Evolutionary conservation across 2,888 invertebrate genomes (phyloP), one percentile per base, ranked within the genome.

Genomic region (Dynastes grantii): DNA sequence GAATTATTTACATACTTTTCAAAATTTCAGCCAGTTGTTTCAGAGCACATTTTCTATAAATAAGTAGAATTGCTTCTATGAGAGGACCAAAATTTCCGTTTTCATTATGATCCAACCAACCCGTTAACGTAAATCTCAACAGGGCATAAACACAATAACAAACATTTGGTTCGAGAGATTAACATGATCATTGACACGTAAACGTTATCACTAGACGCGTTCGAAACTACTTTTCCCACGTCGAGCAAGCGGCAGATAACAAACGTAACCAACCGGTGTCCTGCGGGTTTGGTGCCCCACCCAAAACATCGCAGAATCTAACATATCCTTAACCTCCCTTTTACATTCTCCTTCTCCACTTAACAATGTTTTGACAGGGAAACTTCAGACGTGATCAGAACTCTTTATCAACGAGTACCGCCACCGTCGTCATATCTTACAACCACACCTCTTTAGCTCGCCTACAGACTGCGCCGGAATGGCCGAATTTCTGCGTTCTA

Each of bases 321-420:
- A 29, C 37, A 63, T 55, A 58, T 45, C 27, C 32, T 61, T 22
- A 58, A 11, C 6, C 32, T 45, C 45, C 32, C 11, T 49, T 61
- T 61, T 61, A 22, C 55, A 6, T 58, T 22, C 22, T 45, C 37
- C 13, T 29, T 55, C 40, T 63, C 27, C 11, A 61, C 53, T 0
- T 61, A 75, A 75, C 73, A 75, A 75, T 61, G 45, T 75, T 75
- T 61, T 75, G 61, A 75, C 61, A 75, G 61, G 40, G 73, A 75
- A 63, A 75, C 73, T 75, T 75, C 61, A 63, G 61, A 75, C 73
- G 73, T 75, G 73, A 75, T 45, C 73, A 63, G 73, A 75, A 63
- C 73, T 75, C 73, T 75, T 75, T 63, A 75, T 75, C 68, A 27
- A 13, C 73, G 22, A 58, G 22, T 58, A 58, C 55, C 55, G 55